Evolutionary conservation across 1,140 invertebrate species (phyloP).

Genomic region (Anagrus nilaparvatae): DNA sequence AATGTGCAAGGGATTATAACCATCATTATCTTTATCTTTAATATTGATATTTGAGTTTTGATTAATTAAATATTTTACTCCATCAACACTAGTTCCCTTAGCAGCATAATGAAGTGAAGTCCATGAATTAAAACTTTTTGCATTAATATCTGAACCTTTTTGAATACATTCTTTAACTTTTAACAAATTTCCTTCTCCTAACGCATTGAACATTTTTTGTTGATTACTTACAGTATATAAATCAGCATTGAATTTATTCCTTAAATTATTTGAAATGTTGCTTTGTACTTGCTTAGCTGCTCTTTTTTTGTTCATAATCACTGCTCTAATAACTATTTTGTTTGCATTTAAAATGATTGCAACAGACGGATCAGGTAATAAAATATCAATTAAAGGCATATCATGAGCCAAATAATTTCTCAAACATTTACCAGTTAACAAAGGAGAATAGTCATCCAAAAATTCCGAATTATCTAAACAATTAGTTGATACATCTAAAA

Average conservation of each 20-base stretch:
- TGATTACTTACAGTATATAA: not conserved
- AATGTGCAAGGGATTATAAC: conserved; percentile 3
- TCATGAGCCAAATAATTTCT: conserved; percentile 34
- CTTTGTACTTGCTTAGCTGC: not conserved
- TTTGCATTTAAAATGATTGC: conserved; percentile 16
- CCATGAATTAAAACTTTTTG: not conserved
- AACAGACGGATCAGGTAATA: conserved; percentile 35
- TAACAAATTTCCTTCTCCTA: not conserved
- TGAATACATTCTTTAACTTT: not conserved
- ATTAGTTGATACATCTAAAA: conserved; percentile 17
- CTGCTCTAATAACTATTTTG: conserved; percentile 12
- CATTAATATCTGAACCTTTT: not conserved
- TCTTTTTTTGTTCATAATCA: not conserved
- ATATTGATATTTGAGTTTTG: not conserved
- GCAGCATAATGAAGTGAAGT: conserved; percentile 18
- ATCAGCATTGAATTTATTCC: not conserved
- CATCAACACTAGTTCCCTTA: conserved; percentile 2
- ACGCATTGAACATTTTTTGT: not conserved
- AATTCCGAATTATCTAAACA: conserved; percentile 36
- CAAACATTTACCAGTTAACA: conserved; percentile 41
- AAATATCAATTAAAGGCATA: conserved; percentile 42
- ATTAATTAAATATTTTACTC: not conserved
- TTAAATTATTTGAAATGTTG: not conserved
- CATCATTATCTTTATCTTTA: not conserved
- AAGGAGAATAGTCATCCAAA: conserved; percentile 38